A percentile compares a stretch with the other conserved stretches of the same genome.
These are phyloP conservation scores for Neolamprologus caudopunctatus DNA, from an alignment of 2,113 vertebrate genomes.

Conservation along the genomic window DNA sequence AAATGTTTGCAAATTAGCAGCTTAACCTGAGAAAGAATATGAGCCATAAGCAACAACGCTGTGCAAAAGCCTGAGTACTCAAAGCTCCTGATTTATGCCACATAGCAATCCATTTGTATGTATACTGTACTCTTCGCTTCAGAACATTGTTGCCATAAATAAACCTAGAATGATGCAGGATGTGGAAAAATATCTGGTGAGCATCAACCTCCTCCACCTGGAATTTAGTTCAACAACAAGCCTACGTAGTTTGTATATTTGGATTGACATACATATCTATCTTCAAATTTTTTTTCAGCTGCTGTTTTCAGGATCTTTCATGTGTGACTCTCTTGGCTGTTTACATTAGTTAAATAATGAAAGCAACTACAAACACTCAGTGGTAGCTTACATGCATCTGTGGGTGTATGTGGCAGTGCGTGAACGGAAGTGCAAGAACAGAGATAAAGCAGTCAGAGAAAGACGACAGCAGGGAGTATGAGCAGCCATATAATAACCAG, in stretches of 20 bases:
- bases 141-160: background rate
- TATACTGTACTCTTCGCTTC: background rate
- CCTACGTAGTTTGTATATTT: background rate
- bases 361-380: background rate
- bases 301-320: background rate
- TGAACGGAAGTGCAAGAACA: background rate
- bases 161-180: background rate
- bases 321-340: background rate
- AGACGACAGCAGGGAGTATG: background rate
- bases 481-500: background rate
- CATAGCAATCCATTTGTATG: background rate
- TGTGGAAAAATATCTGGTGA: background rate
- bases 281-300: background rate
- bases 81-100: background rate
- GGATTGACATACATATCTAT: background rate
- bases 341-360: background rate
- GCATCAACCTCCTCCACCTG: background rate
- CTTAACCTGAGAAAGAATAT: background rate
- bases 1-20: slow-evolving; percentile 4
- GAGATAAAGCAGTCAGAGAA: background rate
- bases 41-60: background rate
- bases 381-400: background rate
- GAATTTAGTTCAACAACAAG: background rate
- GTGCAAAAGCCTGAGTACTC: background rate
- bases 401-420: background rate